Evolutionary conservation across 2,797 vertebrate species (phyloP).

Genomic region (Meda fulgida): DNA sequence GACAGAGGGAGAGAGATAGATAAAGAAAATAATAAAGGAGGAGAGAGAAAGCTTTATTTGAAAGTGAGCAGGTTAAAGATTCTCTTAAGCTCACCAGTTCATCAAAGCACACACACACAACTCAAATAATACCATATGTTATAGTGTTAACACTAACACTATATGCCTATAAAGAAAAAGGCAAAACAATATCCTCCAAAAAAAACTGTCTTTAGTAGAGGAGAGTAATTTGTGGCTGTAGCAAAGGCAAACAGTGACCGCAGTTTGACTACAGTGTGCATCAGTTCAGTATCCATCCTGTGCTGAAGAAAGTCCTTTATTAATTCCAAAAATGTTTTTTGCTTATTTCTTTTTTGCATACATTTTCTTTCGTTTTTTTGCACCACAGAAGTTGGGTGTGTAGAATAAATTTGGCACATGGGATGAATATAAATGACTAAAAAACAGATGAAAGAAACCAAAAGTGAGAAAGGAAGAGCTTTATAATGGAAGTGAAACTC

Average conservation of each 20-base stretch:
- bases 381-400: conserved; percentile 64
- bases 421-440: conserved; percentile 48
- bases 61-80: conserved; percentile 15
- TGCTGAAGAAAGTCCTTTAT: conserved; percentile 39
- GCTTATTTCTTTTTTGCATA: conserved; percentile 35
- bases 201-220: conserved; percentile 12
- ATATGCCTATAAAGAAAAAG: conserved; percentile 30
- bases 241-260: conserved; percentile 11
- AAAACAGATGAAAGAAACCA: conserved; percentile 58
- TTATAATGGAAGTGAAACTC: conserved; percentile 82
- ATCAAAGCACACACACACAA: conserved; percentile 19
- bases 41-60: conserved; percentile 11
- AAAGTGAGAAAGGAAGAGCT: conserved; percentile 81
- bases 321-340: neutral
- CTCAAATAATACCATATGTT: conserved; percentile 21
- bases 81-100: conserved; percentile 4
- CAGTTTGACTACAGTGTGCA: conserved; percentile 5
- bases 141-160: neutral
- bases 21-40: neutral
- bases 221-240: conserved; percentile 27
- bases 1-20: neutral
- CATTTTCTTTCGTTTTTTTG: conserved; percentile 15
- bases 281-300: neutral
- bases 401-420: conserved; percentile 70
- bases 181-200: conserved; percentile 11